Base-by-base conservation (phyloP, 2,797 vertebrate genomes). In the Balearica regulorum region DNA sequence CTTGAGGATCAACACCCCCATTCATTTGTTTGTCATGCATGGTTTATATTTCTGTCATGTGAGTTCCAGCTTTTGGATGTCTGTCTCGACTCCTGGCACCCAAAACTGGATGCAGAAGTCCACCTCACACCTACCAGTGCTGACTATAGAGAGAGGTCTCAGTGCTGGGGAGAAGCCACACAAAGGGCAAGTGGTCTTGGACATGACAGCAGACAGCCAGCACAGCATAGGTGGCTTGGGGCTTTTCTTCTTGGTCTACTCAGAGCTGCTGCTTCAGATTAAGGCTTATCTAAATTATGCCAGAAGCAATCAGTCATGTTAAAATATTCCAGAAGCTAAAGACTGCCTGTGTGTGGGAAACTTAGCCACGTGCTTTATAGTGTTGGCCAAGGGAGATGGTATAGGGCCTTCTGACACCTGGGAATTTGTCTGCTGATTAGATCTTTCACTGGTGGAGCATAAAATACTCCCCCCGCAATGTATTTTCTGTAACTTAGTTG, bases 311-410 rank as follows among this genome's bases (percentile, higher is more conserved):
- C 93, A 85, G 49, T 95, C 95, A 91, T 3, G 29, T 78, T 90
- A 95, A 96, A 92, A 25, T 94, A 35, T 81, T 94, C 95, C 91
- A 94, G 91, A 93, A 96, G 82, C 72, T 58, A 22, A 46, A 85
- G 39, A 19, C 49, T 94, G 75, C 65, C 71, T 75, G 68, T 37
- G 75, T 85, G 86, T 61, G 87, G 75, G 90, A 94, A 94, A 80
- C 33, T 49, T 37, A 71, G 65, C 65, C 57, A 65, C 6, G 4
- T 65, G 68, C 86, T 93, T 75, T 58, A 53, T 37, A 16, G 33
- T n/a, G 44, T 49, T 89, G 90, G 61, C 94, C 94, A 62, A 81
- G 72, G 51, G 69, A 94, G 89, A 69, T 83, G 76, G 90, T 65
- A 28, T 22, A 83, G 91, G 91, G 41, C 82, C 76, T 95, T 92